A percentile compares a stretch with the other conserved stretches of the same genome.
These are phyloP conservation scores for Sphaeridia pumilis DNA, from an alignment of 2,888 invertebrate genomes.

Conservation along the genomic window DNA sequence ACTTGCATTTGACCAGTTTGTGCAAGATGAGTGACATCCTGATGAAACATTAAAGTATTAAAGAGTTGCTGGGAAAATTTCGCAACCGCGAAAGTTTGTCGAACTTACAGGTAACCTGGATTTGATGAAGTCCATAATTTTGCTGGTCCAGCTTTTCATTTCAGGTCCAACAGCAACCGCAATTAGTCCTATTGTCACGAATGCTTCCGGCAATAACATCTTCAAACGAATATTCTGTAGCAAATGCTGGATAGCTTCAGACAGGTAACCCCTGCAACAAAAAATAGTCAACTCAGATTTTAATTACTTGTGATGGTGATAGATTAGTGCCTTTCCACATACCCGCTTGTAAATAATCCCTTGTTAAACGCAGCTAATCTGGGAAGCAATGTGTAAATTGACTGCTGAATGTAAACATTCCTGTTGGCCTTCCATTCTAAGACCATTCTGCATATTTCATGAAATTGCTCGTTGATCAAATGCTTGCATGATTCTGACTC, in stretches of 20 bases:
- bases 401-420: constrained; percentile 72
- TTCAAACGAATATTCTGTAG: constrained; percentile 62
- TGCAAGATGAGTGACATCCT: constrained; percentile 3
- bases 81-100: too few relatives aligned
- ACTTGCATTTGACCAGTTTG: constrained; percentile 4
- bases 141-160: constrained; percentile 64
- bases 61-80: not conserved
- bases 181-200: constrained; percentile 78
- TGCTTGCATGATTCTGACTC: constrained; percentile 69
- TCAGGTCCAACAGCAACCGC: constrained; percentile 76
- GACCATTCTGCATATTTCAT: constrained; percentile 64
- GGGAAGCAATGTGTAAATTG: constrained; percentile 74
- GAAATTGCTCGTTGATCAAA: constrained; percentile 70
- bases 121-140: constrained; percentile 74
- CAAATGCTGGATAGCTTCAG: constrained; percentile 62
- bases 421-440: constrained; percentile 62
- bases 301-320: not conserved
- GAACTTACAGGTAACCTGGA: constrained; percentile 56
- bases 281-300: too few relatives aligned
- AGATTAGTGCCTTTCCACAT: not conserved
- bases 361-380: constrained; percentile 87
- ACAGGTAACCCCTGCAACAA: constrained; percentile 13
- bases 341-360: constrained; percentile 52
- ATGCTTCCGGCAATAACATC: constrained; percentile 66
- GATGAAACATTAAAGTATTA: not conserved